Base-by-base conservation (phyloP, 1,140 invertebrate genomes). In the Aricia agestis region DNA sequence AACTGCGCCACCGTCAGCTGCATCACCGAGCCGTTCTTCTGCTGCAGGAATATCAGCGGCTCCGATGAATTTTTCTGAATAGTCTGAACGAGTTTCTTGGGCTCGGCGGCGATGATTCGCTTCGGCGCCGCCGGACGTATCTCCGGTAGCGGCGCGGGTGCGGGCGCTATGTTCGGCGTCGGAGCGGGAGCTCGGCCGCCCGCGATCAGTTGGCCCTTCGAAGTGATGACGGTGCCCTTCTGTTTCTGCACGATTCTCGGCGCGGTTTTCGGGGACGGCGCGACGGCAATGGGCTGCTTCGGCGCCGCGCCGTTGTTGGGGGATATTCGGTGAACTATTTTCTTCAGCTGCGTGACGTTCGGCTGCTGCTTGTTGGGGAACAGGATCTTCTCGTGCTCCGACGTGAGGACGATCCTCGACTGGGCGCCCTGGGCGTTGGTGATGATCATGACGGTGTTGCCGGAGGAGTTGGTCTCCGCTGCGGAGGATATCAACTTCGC, bases 391-490 rank as follows among this genome's bases (percentile, higher is more conserved):
- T 94, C 93, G 74, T 94, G 93, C 76, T 93, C 92, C 2, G 93
- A 92, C 42, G 93, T 93, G 15, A 94, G 78, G 3, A 93, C 83
- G 69, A 93, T 91, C 74, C 92, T 86, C 32, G 92, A 92, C 72
- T 93, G 93, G 31, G 92, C 85, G 52, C 93, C 93, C 74, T 93
- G 93, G 52, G 92, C 87, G 75, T 94, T 93, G 0, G 93, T 94
- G 32, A 94, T 89, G 45, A 94, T 93, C 93, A 94, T 93, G 10
- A 94, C 92, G 61, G 93, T 93, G 76, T 79, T 82, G 41, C 83
- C 84, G 19, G 86, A 77, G 63, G 81, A 71, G 70, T 45, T 85
- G 71, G 87, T 66, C 66, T 85, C 81, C 10, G 85, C 75, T 11
- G 80, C 75, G 1, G 83, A 81, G 7, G 85, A 82, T 74, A 90